Evolutionary conservation across 2,113 vertebrate genomes (phyloP).

Genomic region (Salvator merianae): DNA sequence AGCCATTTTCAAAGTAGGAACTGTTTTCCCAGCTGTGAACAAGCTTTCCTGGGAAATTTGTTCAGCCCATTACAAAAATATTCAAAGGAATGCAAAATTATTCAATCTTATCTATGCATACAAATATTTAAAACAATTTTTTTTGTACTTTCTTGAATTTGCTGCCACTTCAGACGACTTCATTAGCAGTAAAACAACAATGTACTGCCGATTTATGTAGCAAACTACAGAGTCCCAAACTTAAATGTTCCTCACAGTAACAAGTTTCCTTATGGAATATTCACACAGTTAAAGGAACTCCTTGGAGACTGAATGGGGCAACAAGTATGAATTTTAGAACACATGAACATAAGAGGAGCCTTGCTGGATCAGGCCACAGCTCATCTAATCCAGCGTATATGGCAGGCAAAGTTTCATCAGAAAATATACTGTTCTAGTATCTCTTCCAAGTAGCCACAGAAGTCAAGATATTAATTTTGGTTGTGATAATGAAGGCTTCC

Average conservation of each 20-base stretch:
- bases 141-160: conserved; percentile 18
- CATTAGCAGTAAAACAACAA: not conserved
- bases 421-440: too few species aligned
- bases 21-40: conserved; percentile 84
- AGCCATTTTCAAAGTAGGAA: conserved; percentile 80
- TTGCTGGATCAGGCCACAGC: too few species aligned
- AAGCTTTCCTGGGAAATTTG: conserved; percentile 79
- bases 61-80: conserved; percentile 72
- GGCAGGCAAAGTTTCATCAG: too few species aligned
- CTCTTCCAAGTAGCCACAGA: too few species aligned
- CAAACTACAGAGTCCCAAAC: conserved; percentile 10
- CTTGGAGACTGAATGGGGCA: too few species aligned
- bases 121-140: conserved; percentile 51
- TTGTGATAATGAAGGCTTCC: not conserved
- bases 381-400: too few species aligned
- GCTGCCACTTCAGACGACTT: not conserved
- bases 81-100: conserved; percentile 72
- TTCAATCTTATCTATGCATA: conserved; percentile 62
- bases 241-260: not conserved
- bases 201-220: not conserved
- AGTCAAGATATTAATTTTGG: too few species aligned
- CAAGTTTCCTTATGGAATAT: not conserved
- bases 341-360: too few species aligned
- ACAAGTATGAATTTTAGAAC: too few species aligned
- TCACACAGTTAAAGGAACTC: not conserved